Percentiles rank a stretch among this genome's conserved stretches.
These are phyloP conservation scores for Heliconius charithonia DNA, from an alignment of 2,888 invertebrate species.

Conservation along the genomic window DNA sequence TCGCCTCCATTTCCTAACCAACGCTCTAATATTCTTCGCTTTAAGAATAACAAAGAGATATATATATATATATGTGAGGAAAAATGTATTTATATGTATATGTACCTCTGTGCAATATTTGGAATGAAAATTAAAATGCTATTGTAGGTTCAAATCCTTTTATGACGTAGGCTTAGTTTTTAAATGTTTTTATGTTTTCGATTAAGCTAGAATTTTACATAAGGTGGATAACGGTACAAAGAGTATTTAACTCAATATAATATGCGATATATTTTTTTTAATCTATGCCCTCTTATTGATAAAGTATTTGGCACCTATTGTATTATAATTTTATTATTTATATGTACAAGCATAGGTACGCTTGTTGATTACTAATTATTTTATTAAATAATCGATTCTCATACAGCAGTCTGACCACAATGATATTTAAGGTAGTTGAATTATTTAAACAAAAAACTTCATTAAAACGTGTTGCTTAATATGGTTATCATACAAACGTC, in stretches of 20 bases:
- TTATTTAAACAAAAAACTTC: neutral
- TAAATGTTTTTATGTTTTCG: neutral
- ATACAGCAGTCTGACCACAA: neutral
- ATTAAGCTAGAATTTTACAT: no score
- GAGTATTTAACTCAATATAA: neutral
- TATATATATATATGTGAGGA: no score
- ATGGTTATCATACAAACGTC: neutral
- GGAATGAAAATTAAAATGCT: no score
- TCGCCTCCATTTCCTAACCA: no score
- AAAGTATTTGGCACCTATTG: constrained; percentile 23
- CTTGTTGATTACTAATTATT: constrained; percentile 18
- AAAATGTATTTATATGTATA: no score
- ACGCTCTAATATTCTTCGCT: no score
- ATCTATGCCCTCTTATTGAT: neutral
- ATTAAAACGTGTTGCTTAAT: neutral
- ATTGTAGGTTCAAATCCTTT: neutral
- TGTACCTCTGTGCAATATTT: no score
- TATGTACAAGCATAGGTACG: constrained; percentile 1
- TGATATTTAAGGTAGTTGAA: neutral
- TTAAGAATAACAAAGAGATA: no score
- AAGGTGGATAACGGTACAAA: no score
- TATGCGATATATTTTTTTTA: neutral
- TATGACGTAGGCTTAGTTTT: neutral
- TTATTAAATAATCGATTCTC: constrained; percentile 14
- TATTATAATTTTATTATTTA: constrained; percentile 32